These are phyloP conservation scores for Metacarcinus magister DNA, from an alignment of 2,888 invertebrate genomes.

Conservation along the genomic window DNA sequence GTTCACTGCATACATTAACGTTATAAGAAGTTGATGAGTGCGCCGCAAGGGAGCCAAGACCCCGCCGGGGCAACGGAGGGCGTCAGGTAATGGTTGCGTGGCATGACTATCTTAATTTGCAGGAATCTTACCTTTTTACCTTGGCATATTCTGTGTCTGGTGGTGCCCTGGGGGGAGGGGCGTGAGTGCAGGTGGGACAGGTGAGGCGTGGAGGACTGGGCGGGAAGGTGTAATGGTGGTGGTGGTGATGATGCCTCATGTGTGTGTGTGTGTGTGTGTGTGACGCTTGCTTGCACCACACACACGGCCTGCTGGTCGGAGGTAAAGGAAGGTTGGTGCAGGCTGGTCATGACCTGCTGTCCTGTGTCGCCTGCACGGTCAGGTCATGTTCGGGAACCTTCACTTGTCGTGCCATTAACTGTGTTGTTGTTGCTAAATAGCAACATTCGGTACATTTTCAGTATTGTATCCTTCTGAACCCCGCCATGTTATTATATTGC, in stretches of 20 bases:
- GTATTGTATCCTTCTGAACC: too few relatives aligned
- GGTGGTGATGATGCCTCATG: not conserved
- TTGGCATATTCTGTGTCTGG: not conserved
- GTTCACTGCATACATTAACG: not conserved
- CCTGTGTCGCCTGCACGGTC: too few relatives aligned
- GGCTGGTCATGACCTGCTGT: too few relatives aligned
- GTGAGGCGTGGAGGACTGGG: not conserved
- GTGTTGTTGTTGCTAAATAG: too few relatives aligned
- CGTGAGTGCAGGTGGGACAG: not conserved
- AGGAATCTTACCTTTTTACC: not conserved
- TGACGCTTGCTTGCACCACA: too few relatives aligned
- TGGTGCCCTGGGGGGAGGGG: not conserved
- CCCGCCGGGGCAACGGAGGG: slow-evolving; percentile 70
- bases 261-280: not conserved
- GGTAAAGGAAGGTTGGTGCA: too few relatives aligned
- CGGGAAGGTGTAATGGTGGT: not conserved
- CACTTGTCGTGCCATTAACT: too few relatives aligned
- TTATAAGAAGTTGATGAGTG: slow-evolving; percentile 77
- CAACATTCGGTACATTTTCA: too few relatives aligned
- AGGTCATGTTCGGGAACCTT: too few relatives aligned
- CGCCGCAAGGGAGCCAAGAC: slow-evolving; percentile 69
- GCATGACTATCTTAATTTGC: not conserved
- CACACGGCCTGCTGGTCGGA: too few relatives aligned
- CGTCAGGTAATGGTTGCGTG: slow-evolving; percentile 65
- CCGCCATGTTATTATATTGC: too few relatives aligned